Base-by-base conservation (phyloP, 2,888 invertebrate genomes). In the Archaeoteleia sp. region DNA sequence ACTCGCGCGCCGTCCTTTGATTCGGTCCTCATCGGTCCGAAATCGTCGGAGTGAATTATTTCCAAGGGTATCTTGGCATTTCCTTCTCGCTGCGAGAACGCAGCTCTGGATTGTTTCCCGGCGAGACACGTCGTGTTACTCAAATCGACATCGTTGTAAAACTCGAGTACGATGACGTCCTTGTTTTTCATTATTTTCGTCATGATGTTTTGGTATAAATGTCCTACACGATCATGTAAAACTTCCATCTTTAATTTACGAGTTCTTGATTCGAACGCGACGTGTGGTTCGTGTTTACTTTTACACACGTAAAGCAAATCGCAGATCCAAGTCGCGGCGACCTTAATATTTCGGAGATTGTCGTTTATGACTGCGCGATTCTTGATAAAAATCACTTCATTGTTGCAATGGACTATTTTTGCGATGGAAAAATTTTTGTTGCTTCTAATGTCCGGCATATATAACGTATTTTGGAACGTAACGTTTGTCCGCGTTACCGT, bases 1-100 rank as follows among this genome's bases (percentile, higher is more conserved):
- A n/a, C n/a, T 17, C 35, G 57, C 2, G 66, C 32, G 2, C 60
- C 43, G 25, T 70, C 69, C 6, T 30, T 14, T 1, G 70, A 74
- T 27, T 45, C 29, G 1, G 46, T 42, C 7, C 63, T 14, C 61
- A 70, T 67, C 2, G 75, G 73, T 4, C 67, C 63, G 14, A 61
- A 71, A 43, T 6, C 70, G 75, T 14, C 71, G 51, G 29, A 45
- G 51, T 40, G 62, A 27, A 58, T 70, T 7, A 76, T 46, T 8
- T 23, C 48, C 7, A 57, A 15, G 3, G 39, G 23, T 5, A 7
- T 12, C 0, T 1, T 34, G n/a, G 32, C n/a, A 0, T 12, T 10
- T 0, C 23, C 8, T n/a, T 23, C 15, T 2, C 46, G 23, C 30
- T 40, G 17, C 1, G n/a, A 9, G 17, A 54, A 45, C 1, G 30